Evolutionary conservation across 2,797 vertebrate species (phyloP), one percentile per base, ranked within the genome.

Genomic region (Diplodus puntazzo): DNA sequence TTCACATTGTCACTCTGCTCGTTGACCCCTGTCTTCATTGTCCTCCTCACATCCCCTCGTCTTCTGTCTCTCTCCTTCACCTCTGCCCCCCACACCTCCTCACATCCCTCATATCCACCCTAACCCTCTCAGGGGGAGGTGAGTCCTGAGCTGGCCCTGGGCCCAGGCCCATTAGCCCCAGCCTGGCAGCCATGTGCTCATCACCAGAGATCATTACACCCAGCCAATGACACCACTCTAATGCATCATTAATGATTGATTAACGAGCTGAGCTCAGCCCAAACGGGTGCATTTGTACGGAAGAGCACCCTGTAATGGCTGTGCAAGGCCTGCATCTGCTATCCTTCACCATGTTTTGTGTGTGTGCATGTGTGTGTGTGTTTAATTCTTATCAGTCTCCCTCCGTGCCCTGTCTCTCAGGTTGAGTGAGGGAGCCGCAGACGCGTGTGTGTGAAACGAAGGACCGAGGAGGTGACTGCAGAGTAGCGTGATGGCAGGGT

Each of bases 231-330:
- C 92, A 94, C 91, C 81, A 73, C 91, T 83, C 92, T 94, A 95
- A 94, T 95, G 93, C 92, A 93, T 95, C 94, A 95, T 95, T 94
- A 95, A 96, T 95, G 94, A 95, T 95, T 96, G 94, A 95, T 96
- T 95, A 95, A 95, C 84, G 90, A 94, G 90, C 90, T 91, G 90
- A 90, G 88, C 88, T 92, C 92, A 91, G 89, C 91, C 89, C 84
- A 84, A 92, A 88, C 74, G 84, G 76, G 88, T 81, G 90, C 89
- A 87, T 94, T 94, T 93, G 83, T 89, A 87, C 0, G 84, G 90
- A 93, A 90, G 86, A 93, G 90, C 85, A 76, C 79, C 86, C 89
- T 83, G 88, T 92, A 92, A 95, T 92, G 90, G 92, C 86, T 75
- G 79, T 66, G 58, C 78, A 79, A 83, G 77, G 80, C 84, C 87